Base-by-base conservation (phyloP, 1,140 invertebrate genomes). In the Drepana arcuata region DNA sequence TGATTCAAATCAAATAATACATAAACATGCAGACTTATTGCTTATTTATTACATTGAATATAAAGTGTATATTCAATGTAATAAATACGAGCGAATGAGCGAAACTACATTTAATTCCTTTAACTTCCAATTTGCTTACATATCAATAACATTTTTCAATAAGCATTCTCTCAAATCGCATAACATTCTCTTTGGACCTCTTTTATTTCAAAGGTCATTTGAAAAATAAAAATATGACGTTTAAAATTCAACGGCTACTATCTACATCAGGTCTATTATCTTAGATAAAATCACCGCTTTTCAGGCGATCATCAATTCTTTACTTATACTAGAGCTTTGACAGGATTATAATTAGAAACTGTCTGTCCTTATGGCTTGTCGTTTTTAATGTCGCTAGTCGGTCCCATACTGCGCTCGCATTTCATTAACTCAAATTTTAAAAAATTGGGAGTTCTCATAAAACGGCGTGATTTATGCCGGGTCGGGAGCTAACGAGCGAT, bases 301-400 rank as follows among this genome's bases (percentile, higher is more conserved):
- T 69, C 47, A 69, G 50, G 50, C 55, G 61, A 79, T 72, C 77
- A 79, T 81, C 73, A 81, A 81, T 81, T 81, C 67, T 58, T 73
- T 65, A 38, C 61, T 70, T 72, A 73, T 67, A 69, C 70, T 56
- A 64, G 45, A 62, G 64, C 70, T 81, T 79, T 81, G 77, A 81
- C 77, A 81, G 77, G 68, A 73, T 79, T 79, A 81, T 79, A 81
- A 81, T 81, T 81, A 79, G 74, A 81, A 81, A 77, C 67, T 78
- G 74, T 79, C 75, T 62, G 66, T 70, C 57, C 64, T 72, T 71
- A 66, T 66, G 62, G 70, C 66, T 66, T 74, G 72, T 80, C 66
- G 66, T 77, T 75, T 81, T 78, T 78, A 78, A 81, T 79, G 77
- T 82, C 77, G 67, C 77, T 75, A 70, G 75, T 38, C 62, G 67